Percentiles rank a stretch among this genome's conserved stretches.
Conservation (phyloP, 2,113 vertebrate genomes). For the Otocyon megalotis region DNA sequence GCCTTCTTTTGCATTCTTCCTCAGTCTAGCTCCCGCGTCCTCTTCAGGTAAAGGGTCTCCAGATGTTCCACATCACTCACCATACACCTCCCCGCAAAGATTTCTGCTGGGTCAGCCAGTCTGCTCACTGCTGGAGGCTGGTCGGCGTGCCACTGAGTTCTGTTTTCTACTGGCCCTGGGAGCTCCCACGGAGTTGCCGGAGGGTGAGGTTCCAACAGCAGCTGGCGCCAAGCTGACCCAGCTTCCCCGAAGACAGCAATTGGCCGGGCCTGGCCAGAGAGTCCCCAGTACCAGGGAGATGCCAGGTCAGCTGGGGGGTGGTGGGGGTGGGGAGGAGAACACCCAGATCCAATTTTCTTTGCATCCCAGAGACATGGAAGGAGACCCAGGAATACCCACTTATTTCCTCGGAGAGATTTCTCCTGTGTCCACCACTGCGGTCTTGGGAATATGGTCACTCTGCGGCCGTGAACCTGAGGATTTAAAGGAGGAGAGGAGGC, state of each 20-base stretch:
- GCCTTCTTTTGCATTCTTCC: not conserved
- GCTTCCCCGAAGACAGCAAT: not conserved
- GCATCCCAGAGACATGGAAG: not conserved
- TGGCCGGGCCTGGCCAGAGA: not conserved
- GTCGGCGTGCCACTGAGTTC: not conserved
- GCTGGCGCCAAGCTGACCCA: slow-evolving; percentile 30
- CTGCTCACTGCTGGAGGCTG: not conserved
- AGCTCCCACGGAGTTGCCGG: not conserved
- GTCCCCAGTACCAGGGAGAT: not conserved
- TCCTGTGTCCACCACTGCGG: not conserved
- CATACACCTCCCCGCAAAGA: not conserved
- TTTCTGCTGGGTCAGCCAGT: not conserved
- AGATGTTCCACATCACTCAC: not conserved
- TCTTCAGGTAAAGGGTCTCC: not conserved
- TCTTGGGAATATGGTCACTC: not conserved
- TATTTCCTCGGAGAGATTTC: not conserved
- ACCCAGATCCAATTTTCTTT: not conserved
- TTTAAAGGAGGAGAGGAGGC: not conserved
- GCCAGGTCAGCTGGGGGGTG: not conserved
- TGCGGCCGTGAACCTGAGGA: not conserved
- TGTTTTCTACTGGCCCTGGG: not conserved
- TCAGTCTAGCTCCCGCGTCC: not conserved
- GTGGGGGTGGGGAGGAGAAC: too few relatives aligned
- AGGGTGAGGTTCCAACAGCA: not conserved
- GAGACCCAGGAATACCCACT: not conserved